These are phyloP conservation scores for Dicentrarchus labrax DNA, from an alignment of 2,113 vertebrate species.

Conservation along the genomic window DNA sequence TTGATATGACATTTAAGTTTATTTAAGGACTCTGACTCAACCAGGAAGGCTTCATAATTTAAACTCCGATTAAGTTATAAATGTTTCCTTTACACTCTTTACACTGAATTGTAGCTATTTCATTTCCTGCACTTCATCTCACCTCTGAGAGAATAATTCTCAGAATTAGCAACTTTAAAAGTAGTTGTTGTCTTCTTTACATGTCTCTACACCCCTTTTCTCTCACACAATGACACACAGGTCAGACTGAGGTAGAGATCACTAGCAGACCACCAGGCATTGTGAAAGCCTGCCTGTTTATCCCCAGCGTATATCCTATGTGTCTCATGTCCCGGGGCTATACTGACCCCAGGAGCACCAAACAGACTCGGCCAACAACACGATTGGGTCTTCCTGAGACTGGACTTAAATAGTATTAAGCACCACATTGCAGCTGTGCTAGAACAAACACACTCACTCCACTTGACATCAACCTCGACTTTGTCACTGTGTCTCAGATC, in stretches of 20 bases:
- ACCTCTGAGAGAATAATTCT: not conserved
- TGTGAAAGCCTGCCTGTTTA: constrained; percentile 58
- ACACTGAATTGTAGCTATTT: not conserved
- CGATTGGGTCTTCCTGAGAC: constrained; percentile 82
- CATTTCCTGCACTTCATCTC: not conserved
- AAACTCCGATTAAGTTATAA: constrained; percentile 75
- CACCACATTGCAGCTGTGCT: constrained; percentile 61
- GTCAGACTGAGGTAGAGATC: constrained; percentile 58
- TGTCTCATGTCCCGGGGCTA: constrained; percentile 73
- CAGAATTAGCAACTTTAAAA: constrained; percentile 14
- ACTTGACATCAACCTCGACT: constrained; percentile 50
- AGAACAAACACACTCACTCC: constrained; percentile 51
- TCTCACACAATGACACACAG: constrained; percentile 32
- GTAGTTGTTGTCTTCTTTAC: constrained; percentile 23
- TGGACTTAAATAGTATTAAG: constrained; percentile 76
- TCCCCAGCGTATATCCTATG: constrained; percentile 66
- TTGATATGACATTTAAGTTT: constrained; percentile 65
- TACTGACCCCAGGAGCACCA: constrained; percentile 76
- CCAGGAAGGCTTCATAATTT: constrained; percentile 78
- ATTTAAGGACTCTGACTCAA: constrained; percentile 82
- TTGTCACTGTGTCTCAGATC: constrained; percentile 34
- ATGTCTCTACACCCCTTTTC: not conserved
- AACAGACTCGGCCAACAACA: constrained; percentile 67
- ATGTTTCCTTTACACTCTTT: not conserved
- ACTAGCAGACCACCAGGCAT: constrained; percentile 70